Evolutionary conservation across 2,113 vertebrate species (phyloP).

Genomic region (Pituophis catenifer): DNA sequence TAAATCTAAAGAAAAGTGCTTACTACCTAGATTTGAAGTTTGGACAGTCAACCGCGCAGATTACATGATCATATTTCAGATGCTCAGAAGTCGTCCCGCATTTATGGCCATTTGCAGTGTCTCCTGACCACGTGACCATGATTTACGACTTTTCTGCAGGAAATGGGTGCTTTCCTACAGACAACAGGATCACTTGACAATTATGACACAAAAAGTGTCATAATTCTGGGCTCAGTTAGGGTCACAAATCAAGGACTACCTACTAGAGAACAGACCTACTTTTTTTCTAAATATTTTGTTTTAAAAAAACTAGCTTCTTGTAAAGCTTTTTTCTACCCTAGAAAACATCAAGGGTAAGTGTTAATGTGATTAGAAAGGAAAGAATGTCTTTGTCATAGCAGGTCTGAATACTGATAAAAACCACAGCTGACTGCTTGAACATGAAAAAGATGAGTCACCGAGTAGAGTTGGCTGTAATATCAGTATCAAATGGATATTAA

Average conservation of each 20-base stretch:
- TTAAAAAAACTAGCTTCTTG: not conserved
- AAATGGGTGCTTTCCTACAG: not conserved
- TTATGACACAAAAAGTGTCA: not conserved
- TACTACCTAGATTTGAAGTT: not conserved
- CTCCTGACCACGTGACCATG: not conserved
- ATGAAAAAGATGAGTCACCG: slow-evolving; percentile 28
- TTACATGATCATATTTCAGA: not conserved
- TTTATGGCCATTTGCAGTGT: not conserved
- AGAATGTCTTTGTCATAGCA: slow-evolving; percentile 28
- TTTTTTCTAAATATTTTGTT: not conserved
- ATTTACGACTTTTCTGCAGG: not conserved
- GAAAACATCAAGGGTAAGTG: slow-evolving; percentile 9
- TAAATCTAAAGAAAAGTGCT: not conserved
- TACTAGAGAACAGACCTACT: not conserved
- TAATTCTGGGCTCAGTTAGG: not conserved
- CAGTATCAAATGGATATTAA: slow-evolving; percentile 27
- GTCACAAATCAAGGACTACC: not conserved
- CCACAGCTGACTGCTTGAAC: slow-evolving; percentile 25
- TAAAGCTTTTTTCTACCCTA: not conserved
- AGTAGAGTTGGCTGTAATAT: slow-evolving; percentile 36
- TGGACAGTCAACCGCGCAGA: not conserved
- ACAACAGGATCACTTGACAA: not conserved
- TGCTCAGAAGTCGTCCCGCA: not conserved
- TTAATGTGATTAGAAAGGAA: slow-evolving; percentile 34
- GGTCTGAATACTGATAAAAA: slow-evolving; percentile 11